phyloP scores from a whole-genome alignment of 2,113 vertebrate genomes.

The Stigmatopora nigra region DNA sequence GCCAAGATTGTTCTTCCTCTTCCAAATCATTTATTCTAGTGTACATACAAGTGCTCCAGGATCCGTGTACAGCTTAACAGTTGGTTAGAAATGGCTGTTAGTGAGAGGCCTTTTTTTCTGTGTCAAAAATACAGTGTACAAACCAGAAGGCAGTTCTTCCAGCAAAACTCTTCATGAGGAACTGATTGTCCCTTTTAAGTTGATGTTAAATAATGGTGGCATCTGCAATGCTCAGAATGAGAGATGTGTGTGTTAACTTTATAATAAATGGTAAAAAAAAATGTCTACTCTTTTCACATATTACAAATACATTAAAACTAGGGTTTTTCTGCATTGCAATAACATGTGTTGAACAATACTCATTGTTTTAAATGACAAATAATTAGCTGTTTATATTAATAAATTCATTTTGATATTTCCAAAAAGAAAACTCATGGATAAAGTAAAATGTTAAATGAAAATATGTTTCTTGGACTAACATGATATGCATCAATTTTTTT shows the following conservation, averaged over 20 bases:
- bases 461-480: too few species aligned
- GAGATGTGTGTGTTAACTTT: slow-evolving; percentile 60
- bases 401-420: too few species aligned
- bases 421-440: too few species aligned
- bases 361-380: too few species aligned
- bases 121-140: slow-evolving; percentile 45
- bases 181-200: slow-evolving; percentile 31
- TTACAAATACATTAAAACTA: background rate
- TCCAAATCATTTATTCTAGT: slow-evolving; percentile 26
- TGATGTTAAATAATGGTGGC: slow-evolving; percentile 51
- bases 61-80: slow-evolving; percentile 55
- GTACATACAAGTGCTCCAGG: slow-evolving; percentile 49
- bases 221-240: slow-evolving; percentile 44
- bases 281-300: slow-evolving; percentile 8
- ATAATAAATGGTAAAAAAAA: slow-evolving; percentile 52
- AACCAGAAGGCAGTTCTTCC: slow-evolving; percentile 23
- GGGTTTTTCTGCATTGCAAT: background rate
- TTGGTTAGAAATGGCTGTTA: slow-evolving; percentile 49
- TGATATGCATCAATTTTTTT: too few species aligned
- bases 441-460: too few species aligned
- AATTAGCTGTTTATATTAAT: too few species aligned
- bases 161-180: slow-evolving; percentile 29
- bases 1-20: slow-evolving; percentile 4
- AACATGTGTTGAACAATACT: too few species aligned
- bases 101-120: slow-evolving; percentile 42